These are phyloP conservation scores for Prorops nasuta DNA, from an alignment of 1,140 invertebrate species.

Conservation along the genomic window DNA sequence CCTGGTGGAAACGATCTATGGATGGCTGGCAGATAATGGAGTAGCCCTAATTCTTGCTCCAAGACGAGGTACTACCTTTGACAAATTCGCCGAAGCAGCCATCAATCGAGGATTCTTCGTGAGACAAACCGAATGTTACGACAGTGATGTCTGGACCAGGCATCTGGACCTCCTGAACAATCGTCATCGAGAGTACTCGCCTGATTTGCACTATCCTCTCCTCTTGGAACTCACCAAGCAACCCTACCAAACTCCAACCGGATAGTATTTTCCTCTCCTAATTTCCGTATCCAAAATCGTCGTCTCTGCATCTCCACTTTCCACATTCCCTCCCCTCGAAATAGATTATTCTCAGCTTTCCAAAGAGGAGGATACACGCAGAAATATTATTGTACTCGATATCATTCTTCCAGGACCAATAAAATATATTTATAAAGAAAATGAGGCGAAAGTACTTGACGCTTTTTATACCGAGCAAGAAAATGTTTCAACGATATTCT, in stretches of 20 bases:
- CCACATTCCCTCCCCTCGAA: too few species aligned
- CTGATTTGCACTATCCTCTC: conserved; percentile 69
- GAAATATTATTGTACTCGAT: too few species aligned
- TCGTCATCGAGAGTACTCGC: conserved; percentile 62
- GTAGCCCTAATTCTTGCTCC: conserved; percentile 76
- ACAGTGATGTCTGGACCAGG: conserved; percentile 65
- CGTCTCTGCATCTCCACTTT: too few species aligned
- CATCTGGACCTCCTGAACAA: conserved; percentile 61
- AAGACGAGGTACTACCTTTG: conserved; percentile 68
- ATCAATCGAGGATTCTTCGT: conserved; percentile 61
- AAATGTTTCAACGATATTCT: too few species aligned
- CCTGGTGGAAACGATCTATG: conserved; percentile 69
- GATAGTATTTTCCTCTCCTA: conserved; percentile 69
- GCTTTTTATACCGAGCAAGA: too few species aligned
- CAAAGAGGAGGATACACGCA: too few species aligned
- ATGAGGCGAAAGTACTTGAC: too few species aligned
- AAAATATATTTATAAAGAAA: too few species aligned
- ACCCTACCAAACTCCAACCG: too few species aligned
- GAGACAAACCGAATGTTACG: conserved; percentile 61
- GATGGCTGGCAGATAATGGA: conserved; percentile 65
- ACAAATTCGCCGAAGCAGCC: conserved; percentile 66
- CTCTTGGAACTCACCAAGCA: conserved; percentile 61
- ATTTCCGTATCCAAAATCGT: conserved; percentile 59
- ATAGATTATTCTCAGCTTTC: too few species aligned
- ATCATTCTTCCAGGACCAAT: too few species aligned